A percentile compares a stretch with the other conserved stretches of the same genome.
Evolutionary conservation across 2,113 vertebrate species (phyloP).

Genomic region (Fregata magnificens): DNA sequence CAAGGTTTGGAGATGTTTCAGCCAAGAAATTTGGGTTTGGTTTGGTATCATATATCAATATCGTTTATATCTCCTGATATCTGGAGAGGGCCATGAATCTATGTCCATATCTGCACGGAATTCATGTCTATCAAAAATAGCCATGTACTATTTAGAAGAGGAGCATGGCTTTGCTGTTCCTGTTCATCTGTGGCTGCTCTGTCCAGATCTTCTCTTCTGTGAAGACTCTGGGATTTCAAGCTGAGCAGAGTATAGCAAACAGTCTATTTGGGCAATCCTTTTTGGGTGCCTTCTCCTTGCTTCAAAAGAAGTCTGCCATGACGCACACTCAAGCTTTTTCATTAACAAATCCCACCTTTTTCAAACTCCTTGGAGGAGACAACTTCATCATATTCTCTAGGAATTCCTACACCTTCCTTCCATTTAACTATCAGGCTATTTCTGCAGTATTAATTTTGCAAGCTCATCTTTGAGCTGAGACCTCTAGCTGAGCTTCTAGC

Average conservation of each 20-base stretch:
- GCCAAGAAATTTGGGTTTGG: background rate
- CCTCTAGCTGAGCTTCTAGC: background rate
- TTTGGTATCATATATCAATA: background rate
- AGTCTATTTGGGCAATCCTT: background rate
- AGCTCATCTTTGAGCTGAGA: background rate
- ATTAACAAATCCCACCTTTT: background rate
- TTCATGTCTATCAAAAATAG: background rate
- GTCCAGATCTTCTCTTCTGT: background rate
- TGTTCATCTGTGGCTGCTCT: background rate
- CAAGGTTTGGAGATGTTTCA: background rate
- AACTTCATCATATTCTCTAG: background rate
- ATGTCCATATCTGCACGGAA: background rate
- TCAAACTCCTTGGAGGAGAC: background rate
- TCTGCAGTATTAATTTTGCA: background rate
- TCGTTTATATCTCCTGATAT: background rate
- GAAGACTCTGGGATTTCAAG: background rate
- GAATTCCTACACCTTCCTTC: background rate
- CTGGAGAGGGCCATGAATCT: background rate
- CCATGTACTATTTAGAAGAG: background rate
- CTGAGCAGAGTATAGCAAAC: background rate
- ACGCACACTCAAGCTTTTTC: background rate
- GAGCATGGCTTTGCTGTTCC: background rate
- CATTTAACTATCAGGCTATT: background rate
- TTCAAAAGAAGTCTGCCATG: background rate
- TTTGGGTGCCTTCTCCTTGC: background rate